phyloP scores from a whole-genome alignment of 1,140 invertebrate species.

The Plectrocnemia conspersa region DNA sequence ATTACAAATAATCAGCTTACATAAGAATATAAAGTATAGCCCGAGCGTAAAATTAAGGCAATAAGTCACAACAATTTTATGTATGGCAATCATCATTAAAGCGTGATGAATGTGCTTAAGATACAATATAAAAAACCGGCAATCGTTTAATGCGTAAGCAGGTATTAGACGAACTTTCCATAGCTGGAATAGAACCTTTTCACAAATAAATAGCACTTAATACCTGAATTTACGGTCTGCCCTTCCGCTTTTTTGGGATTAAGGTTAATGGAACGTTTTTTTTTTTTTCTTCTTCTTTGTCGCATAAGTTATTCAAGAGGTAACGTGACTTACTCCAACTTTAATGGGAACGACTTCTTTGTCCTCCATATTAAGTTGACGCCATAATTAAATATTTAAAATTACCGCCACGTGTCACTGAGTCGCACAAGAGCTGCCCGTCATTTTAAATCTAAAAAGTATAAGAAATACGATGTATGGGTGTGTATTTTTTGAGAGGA shows the following conservation, averaged over 20 bases:
- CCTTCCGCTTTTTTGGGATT: conserved; percentile 19
- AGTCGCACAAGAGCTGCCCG: not conserved
- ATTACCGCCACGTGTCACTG: conserved; percentile 4
- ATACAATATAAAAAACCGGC: too few species aligned
- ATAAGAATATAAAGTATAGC: too few species aligned
- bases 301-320: conserved; percentile 25
- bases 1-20: too few species aligned
- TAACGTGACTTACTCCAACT: conserved; percentile 20
- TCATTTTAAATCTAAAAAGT: too few species aligned
- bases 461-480: too few species aligned
- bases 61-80: too few species aligned
- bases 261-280: conserved; percentile 27
- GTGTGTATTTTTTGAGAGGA: too few species aligned
- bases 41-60: too few species aligned
- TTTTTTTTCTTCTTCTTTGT: conserved; percentile 24
- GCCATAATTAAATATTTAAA: conserved; percentile 22
- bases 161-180: conserved; percentile 28
- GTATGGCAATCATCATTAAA: too few species aligned
- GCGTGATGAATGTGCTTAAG: too few species aligned
- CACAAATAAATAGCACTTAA: conserved; percentile 28
- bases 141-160: conserved; percentile 26
- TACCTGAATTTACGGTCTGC: conserved; percentile 20
- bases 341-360: conserved; percentile 18
- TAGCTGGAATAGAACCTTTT: conserved; percentile 20
- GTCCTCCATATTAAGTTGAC: conserved; percentile 8